Evolutionary conservation across 1,140 invertebrate genomes (phyloP), one percentile per base, ranked within the genome.

Genomic region (Atta colombica): DNA sequence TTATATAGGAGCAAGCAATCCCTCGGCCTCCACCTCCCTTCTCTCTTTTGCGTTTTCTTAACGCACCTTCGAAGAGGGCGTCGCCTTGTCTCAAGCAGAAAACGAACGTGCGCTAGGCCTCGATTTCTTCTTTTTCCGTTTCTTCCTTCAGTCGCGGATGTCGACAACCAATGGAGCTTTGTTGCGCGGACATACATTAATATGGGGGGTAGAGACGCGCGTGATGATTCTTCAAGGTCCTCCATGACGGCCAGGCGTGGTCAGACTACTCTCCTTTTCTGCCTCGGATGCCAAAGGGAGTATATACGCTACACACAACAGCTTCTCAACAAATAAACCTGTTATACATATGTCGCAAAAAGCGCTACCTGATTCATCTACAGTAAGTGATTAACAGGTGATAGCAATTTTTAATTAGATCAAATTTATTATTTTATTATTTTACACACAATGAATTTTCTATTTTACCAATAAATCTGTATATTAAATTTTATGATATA

Each of bases 201-300:
- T 58, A 65, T 86, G 77, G 86, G 86, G 82, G 86, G 82, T 87
- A 88, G 87, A 68, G 85, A 85, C 90, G 88, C 86, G 82, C 71
- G 87, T 74, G 92, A 90, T 88, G 90, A 92, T 89, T 75, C 88
- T 81, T 90, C 89, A 91, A 92, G 92, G 92, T 90, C 85, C 77
- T 66, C 1, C 58, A 12, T 31, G 88, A 65, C 49, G 35, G 51
- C 10, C 85, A 87, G 88, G 85, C 88, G 77, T 87, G 87, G 80
- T 75, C 85, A 63, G 39, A 90, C 66, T 80, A 80, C 86, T 58
- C 66, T 49, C 39, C 65, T 60, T 85, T 90, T 87, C 78, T 58
- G 81, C 49, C 61, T 82, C 68, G 58, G 25, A 61, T 25, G 49
- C 39, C 49, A 61, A 51, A 49, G 16, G n/a, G 61, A 45, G 28